Evolutionary conservation across 2,113 vertebrate species (phyloP).

Genomic region (Harpagus bidentatus): DNA sequence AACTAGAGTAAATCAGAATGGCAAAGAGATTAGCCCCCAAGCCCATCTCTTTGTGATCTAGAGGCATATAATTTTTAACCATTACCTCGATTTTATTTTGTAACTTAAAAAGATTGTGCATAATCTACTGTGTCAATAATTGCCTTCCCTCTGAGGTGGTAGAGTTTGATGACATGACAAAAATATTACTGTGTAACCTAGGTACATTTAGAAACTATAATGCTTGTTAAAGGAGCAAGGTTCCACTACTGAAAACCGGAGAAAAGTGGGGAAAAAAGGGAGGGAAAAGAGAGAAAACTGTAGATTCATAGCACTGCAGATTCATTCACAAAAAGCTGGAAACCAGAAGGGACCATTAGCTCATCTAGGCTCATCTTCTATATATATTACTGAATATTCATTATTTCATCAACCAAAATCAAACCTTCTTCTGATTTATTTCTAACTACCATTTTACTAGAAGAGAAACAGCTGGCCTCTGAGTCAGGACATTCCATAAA

Average conservation of each 20-base stretch:
- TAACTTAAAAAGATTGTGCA: constrained; percentile 26
- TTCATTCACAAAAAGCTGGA: constrained; percentile 55
- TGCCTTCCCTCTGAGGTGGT: not conserved
- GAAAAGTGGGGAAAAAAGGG: not conserved
- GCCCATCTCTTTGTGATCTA: constrained; percentile 45
- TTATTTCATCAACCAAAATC: constrained; percentile 63
- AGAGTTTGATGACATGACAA: constrained; percentile 3
- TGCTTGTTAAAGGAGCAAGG: not conserved
- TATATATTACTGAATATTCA: constrained; percentile 66
- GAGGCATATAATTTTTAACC: constrained; percentile 46
- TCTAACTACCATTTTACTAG: constrained; percentile 69
- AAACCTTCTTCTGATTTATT: constrained; percentile 67
- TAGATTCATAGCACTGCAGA: not conserved
- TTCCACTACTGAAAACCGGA: not conserved
- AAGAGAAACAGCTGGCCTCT: constrained; percentile 68
- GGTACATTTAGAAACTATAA: not conserved
- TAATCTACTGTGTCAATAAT: not conserved
- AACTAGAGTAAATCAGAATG: constrained; percentile 47
- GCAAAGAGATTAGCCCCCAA: constrained; percentile 58
- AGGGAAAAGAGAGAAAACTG: not conserved
- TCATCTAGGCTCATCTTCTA: constrained; percentile 57
- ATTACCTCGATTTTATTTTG: constrained; percentile 45
- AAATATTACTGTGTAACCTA: constrained; percentile 21
- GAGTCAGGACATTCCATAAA: constrained; percentile 68
- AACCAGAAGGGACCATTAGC: constrained; percentile 52